Percentiles rank a stretch among this genome's conserved stretches.
Evolutionary conservation across 2,797 vertebrate species (phyloP).

Genomic region (Harpagifer antarcticus): DNA sequence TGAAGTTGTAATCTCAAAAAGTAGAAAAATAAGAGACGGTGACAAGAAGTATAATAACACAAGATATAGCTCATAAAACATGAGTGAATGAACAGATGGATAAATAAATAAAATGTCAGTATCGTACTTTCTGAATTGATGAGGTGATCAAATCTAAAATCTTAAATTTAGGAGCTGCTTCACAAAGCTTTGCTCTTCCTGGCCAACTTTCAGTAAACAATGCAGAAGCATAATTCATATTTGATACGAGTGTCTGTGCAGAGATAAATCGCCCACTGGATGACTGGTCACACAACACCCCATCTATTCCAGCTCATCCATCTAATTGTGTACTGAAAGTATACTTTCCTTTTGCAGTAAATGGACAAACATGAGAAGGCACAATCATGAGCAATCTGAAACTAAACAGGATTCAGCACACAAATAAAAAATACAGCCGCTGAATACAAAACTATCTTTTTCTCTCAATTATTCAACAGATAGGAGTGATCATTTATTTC

Average conservation of each 20-base stretch:
- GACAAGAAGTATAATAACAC: neutral
- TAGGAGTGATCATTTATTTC: neutral
- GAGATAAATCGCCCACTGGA: conserved; percentile 40
- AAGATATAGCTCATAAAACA: conserved; percentile 1
- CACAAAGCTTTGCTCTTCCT: conserved; percentile 9
- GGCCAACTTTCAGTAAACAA: conserved; percentile 6
- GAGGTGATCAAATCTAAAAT: conserved; percentile 4
- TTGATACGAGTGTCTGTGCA: conserved; percentile 26
- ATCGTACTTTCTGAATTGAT: conserved; percentile 3
- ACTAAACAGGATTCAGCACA: conserved; percentile 3
- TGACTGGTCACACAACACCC: conserved; percentile 45
- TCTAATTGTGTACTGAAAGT: conserved; percentile 31
- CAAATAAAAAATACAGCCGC: neutral
- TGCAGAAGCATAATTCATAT: conserved; percentile 37
- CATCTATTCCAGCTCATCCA: conserved; percentile 39
- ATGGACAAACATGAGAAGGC: conserved; percentile 14
- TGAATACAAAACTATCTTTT: neutral
- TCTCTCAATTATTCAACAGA: conserved; percentile 14
- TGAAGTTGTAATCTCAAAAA: neutral
- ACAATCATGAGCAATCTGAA: conserved; percentile 21
- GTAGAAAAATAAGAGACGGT: neutral
- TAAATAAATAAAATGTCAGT: neutral
- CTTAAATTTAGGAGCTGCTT: conserved; percentile 2
- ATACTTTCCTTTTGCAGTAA: conserved; percentile 12
- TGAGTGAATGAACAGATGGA: neutral